phyloP scores from a whole-genome alignment of 2,113 vertebrate species.

The Menidia beryllina region DNA sequence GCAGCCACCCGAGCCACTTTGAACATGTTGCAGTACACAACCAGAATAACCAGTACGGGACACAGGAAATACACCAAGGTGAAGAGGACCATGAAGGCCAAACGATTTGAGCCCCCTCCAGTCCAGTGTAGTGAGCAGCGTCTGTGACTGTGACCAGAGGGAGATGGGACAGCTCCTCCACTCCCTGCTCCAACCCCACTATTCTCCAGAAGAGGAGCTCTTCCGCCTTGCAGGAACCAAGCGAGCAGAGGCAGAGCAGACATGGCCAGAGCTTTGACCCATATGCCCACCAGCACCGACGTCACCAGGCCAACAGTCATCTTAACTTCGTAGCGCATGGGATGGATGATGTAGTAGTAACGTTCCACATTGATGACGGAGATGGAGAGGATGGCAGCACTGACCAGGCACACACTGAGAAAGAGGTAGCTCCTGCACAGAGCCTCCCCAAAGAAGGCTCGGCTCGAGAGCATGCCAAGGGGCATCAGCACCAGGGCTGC shows the following conservation, averaged over 20 bases:
- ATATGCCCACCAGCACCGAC: conserved; percentile 92
- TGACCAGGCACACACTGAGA: conserved; percentile 95
- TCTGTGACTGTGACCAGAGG: conserved; percentile 65
- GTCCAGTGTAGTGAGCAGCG: conserved; percentile 94
- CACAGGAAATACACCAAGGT: conserved; percentile 93
- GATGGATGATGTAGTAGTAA: conserved; percentile 98
- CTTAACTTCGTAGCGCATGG: conserved; percentile 98
- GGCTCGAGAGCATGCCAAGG: conserved; percentile 93
- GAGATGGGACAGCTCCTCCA: conserved; percentile 48
- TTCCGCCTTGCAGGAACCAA: conserved; percentile 86
- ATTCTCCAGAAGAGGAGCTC: conserved; percentile 67
- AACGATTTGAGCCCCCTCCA: conserved; percentile 88
- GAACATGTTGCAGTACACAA: conserved; percentile 98
- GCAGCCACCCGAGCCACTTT: conserved; percentile 96
- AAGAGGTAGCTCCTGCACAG: conserved; percentile 95
- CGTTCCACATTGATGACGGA: conserved; percentile 97
- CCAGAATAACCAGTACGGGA: conserved; percentile 92
- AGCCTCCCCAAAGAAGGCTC: conserved; percentile 89
- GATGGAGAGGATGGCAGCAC: conserved; percentile 96
- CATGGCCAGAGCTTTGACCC: conserved; percentile 95
- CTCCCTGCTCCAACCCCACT: conserved; percentile 58
- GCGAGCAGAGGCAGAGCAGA: conserved; percentile 91
- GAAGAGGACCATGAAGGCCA: conserved; percentile 93
- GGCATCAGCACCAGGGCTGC: conserved; percentile 97
- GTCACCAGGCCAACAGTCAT: conserved; percentile 93